Conservation (phyloP, 2,888 invertebrate genomes). For the Cancer borealis region DNA sequence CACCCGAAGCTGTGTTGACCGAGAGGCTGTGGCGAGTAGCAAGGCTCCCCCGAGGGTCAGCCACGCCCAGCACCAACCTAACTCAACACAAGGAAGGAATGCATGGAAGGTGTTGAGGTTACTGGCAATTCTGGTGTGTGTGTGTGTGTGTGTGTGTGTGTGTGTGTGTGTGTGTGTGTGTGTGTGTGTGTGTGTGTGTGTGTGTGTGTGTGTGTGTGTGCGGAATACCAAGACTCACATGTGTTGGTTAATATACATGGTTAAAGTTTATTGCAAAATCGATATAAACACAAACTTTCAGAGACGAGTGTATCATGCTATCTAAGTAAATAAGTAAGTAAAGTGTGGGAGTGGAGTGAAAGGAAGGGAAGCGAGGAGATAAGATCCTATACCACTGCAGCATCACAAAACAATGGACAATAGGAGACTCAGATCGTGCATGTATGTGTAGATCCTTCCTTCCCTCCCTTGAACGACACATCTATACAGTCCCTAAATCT, state of each 20-base stretch:
- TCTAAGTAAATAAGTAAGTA: neutral
- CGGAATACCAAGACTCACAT: neutral
- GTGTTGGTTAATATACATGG: neutral
- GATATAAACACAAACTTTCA: neutral
- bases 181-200: too few species aligned
- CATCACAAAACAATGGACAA: neutral
- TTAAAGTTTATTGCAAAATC: neutral
- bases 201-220: too few species aligned
- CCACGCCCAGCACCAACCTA: neutral
- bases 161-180: too few species aligned
- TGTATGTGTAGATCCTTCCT: neutral
- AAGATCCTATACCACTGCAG: neutral
- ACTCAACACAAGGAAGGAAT: neutral
- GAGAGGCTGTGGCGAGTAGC: neutral
- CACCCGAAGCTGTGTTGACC: conserved; percentile 5
- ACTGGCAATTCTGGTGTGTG: neutral
- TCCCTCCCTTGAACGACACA: neutral
- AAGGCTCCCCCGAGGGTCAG: neutral
- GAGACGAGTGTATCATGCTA: neutral
- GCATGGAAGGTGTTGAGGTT: neutral
- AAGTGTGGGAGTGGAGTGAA: neutral
- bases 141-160: too few species aligned
- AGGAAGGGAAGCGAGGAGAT: neutral
- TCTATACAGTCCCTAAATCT: neutral
- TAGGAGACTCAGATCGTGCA: neutral